A percentile compares a stretch with the other conserved stretches of the same genome.
These are phyloP conservation scores for Chloroceryle inda DNA, from an alignment of 2,797 vertebrate genomes.

Conservation along the genomic window DNA sequence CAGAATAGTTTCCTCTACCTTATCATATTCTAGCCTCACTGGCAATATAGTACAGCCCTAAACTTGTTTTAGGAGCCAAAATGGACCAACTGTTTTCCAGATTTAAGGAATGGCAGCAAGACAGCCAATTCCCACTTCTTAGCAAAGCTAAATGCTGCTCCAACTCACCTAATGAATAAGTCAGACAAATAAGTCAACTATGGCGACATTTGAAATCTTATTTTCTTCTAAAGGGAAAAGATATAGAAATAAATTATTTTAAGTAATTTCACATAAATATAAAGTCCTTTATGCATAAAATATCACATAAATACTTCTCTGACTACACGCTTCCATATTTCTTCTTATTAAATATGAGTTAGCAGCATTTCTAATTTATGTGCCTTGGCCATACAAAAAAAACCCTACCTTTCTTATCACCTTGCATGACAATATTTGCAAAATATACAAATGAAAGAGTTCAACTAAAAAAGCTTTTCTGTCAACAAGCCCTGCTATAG, in stretches of 20 bases:
- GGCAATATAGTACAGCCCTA: not conserved
- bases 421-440: not conserved
- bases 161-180: conserved; percentile 25
- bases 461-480: not conserved
- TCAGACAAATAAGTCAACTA: conserved; percentile 26
- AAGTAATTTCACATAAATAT: not conserved
- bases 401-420: not conserved
- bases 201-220: not conserved
- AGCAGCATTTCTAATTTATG: not conserved
- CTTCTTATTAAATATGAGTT: not conserved
- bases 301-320: not conserved
- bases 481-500: not conserved
- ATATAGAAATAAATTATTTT: not conserved
- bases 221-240: not conserved
- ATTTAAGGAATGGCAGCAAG: not conserved
- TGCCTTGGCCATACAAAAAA: not conserved
- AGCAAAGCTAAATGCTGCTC: conserved; percentile 20
- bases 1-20: conserved; percentile 12
- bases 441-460: not conserved
- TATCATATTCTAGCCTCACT: conserved; percentile 15
- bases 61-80: conserved; percentile 21
- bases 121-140: not conserved
- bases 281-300: not conserved
- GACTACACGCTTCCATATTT: not conserved
- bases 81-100: conserved; percentile 34